A percentile compares a stretch with the other conserved stretches of the same genome.
Conservation (phyloP, 2,797 vertebrate species). For the Halcyon chelicuti region DNA sequence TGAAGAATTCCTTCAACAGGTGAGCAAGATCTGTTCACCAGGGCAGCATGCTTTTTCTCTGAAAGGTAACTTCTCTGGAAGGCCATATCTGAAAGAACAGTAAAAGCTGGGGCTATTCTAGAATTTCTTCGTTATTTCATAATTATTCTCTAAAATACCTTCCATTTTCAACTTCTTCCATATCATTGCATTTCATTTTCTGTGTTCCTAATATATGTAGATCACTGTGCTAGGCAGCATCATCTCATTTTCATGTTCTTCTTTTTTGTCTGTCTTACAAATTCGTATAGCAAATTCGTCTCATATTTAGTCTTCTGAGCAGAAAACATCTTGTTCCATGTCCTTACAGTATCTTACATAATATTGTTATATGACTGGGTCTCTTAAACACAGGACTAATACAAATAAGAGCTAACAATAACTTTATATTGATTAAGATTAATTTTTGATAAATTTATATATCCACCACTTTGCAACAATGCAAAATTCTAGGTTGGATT, state of each 20-base stretch:
- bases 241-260: constrained; percentile 3
- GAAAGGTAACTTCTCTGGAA: constrained; percentile 29
- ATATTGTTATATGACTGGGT: not conserved
- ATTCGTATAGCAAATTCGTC: not conserved
- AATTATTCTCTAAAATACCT: not conserved
- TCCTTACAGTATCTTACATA: not conserved
- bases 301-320: not conserved
- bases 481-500: not conserved
- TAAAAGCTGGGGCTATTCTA: not conserved
- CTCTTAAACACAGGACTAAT: not conserved
- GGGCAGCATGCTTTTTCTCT: not conserved
- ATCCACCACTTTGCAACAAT: not conserved
- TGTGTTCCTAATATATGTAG: not conserved
- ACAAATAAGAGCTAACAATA: not conserved
- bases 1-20: not conserved
- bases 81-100: not conserved
- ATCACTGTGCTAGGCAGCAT: not conserved
- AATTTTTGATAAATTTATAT: not conserved
- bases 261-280: not conserved
- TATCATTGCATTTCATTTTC: not conserved
- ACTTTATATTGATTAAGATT: not conserved
- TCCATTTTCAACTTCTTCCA: not conserved
- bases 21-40: not conserved
- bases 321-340: not conserved
- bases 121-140: not conserved